Evolutionary conservation across 2,888 invertebrate species (phyloP), one percentile per base, ranked within the genome.

Genomic region (Linnaemya tessellans): DNA sequence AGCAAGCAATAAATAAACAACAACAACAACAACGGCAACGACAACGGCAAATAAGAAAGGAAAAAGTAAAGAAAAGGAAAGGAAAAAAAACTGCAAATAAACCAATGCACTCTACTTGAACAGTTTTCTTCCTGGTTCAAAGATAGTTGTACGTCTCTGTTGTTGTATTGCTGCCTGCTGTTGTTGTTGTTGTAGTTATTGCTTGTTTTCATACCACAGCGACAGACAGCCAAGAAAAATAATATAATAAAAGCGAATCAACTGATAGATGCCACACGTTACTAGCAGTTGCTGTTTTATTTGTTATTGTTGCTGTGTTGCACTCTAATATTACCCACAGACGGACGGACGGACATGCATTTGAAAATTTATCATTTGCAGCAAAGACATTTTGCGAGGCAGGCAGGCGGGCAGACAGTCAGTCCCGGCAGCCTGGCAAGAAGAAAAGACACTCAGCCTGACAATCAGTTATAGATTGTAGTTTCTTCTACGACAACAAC

Each of bases 81-180:
- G 1, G 20, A 67, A 46, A 60, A 41, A 67, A 78, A 77, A 74
- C 79, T 60, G 71, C 85, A 85, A 85, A 85, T 85, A 85, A 85
- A 85, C 85, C 85, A 82, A 85, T 85, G 85, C 82, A 85, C 86
- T 77, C 86, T 86, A 87, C 84, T 87, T 86, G 87, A 86, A 87
- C 84, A 86, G 89, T 91, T 91, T 90, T 90, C 91, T 91, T 91
- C 91, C 91, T 91, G 91, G 91, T 91, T 89, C 90, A 90, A 88
- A 89, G 86, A 87, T 86, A 84, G 82, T 87, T 87, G 87, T 60
- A 73, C 73, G 73, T 74, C 41, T 58, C 41, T 70, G 77, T 79
- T 78, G 60, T 60, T 78, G 56, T 49, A n/a, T n/a, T n/a, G n/a
- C n/a, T n/a, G n/a, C n/a, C n/a, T 56, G 43, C 58, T 71, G 25